A percentile compares a stretch with the other conserved stretches of the same genome.
phyloP scores from a whole-genome alignment of 2,888 invertebrate species.

The Hypomecis atomaria region DNA sequence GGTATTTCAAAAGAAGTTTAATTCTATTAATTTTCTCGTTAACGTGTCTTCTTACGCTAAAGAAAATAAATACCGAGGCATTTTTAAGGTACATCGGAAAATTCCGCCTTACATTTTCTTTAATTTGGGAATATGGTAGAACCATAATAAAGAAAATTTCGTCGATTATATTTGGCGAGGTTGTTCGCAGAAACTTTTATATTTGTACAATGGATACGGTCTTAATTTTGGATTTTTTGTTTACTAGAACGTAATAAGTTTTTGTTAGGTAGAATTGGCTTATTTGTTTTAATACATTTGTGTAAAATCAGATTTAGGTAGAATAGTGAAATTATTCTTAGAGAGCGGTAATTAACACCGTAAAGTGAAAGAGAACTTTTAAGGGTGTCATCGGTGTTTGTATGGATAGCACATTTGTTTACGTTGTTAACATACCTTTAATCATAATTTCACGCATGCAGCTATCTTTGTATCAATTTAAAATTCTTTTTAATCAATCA shows the following conservation, averaged over 20 bases:
- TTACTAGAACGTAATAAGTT: not conserved
- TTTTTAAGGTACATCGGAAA: constrained; percentile 26
- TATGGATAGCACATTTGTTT: too few relatives aligned
- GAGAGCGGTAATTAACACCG: too few relatives aligned
- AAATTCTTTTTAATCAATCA: too few relatives aligned
- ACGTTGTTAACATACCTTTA: too few relatives aligned
- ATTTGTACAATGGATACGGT: not conserved
- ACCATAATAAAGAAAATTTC: constrained; percentile 30
- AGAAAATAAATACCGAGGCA: constrained; percentile 33
- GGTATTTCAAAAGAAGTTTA: constrained; percentile 34
- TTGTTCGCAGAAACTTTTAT: constrained; percentile 12
- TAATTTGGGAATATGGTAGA: constrained; percentile 29
- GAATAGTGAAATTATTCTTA: too few relatives aligned
- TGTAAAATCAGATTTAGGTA: not conserved
- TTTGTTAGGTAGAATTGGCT: not conserved
- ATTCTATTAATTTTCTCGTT: constrained; percentile 37
- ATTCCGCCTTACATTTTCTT: constrained; percentile 32
- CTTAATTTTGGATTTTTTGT: not conserved
- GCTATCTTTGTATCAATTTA: too few relatives aligned
- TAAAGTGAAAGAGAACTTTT: too few relatives aligned
- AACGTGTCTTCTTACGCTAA: constrained; percentile 37
- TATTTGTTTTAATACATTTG: not conserved
- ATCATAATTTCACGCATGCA: too few relatives aligned
- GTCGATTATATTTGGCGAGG: constrained; percentile 20
- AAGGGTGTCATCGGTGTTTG: too few relatives aligned